Evolutionary conservation across 2,888 invertebrate species (phyloP).

Genomic region (Thecophora atra): DNA sequence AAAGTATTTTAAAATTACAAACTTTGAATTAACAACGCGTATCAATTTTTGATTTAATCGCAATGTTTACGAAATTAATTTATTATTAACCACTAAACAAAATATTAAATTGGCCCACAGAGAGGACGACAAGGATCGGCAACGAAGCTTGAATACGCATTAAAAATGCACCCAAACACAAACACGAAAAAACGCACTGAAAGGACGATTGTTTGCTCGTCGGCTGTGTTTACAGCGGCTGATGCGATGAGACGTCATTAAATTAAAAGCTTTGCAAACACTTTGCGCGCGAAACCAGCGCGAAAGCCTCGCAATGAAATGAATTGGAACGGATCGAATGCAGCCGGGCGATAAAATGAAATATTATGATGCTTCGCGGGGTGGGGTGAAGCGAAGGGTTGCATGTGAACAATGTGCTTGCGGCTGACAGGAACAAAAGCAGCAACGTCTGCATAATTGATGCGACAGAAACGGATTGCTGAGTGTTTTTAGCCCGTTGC

Average conservation of each 20-base stretch:
- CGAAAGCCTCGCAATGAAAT: slow-evolving; percentile 27
- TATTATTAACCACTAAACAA: too few species aligned
- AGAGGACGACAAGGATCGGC: too few species aligned
- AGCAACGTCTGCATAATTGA: slow-evolving; percentile 26
- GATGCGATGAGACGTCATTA: slow-evolving; percentile 58
- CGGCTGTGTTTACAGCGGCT: slow-evolving; percentile 35
- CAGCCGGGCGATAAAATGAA: slow-evolving; percentile 30
- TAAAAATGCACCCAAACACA: too few species aligned
- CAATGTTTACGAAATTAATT: too few species aligned
- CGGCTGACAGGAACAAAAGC: slow-evolving; percentile 3
- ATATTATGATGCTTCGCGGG: slow-evolving; percentile 6
- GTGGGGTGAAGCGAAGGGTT: background rate
- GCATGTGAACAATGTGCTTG: background rate
- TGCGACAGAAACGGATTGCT: slow-evolving; percentile 18
- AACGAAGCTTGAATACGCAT: too few species aligned
- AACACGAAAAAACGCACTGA: too few species aligned
- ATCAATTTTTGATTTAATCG: too few species aligned
- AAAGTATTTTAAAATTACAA: too few species aligned
- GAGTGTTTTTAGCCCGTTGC: background rate
- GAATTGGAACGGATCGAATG: slow-evolving; percentile 20
- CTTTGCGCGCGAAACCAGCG: slow-evolving; percentile 16
- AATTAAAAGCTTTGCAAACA: slow-evolving; percentile 60
- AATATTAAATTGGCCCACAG: too few species aligned
- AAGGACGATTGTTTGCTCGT: background rate
- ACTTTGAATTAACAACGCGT: too few species aligned